A percentile compares a stretch with the other conserved stretches of the same genome.
Evolutionary conservation across 2,113 vertebrate species (phyloP).

Genomic region (Monopterus albus): DNA sequence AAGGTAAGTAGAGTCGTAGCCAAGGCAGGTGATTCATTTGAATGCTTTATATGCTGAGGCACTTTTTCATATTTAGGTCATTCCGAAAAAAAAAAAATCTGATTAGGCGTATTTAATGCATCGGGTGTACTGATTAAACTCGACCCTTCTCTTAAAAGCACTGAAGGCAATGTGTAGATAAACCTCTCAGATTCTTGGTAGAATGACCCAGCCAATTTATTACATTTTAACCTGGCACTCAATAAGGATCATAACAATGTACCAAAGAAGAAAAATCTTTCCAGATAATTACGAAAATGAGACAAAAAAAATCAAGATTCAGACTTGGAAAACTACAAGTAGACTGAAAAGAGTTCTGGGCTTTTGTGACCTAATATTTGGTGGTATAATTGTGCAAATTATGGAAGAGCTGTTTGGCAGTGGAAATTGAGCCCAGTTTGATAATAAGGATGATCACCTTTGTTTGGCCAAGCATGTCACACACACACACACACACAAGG

Average conservation of each 20-base stretch:
- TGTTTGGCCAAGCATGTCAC: too few species aligned
- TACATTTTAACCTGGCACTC: neutral
- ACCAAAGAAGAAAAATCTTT: neutral
- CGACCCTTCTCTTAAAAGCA: neutral
- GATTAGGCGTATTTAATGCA: too few species aligned
- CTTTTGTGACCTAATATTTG: neutral
- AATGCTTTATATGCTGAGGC: slow-evolving; percentile 11
- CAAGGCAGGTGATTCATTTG: neutral
- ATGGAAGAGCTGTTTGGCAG: neutral
- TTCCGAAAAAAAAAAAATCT: slow-evolving; percentile 1
- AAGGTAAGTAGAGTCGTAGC: neutral
- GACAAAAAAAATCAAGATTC: neutral
- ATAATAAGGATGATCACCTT: too few species aligned
- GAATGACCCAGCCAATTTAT: neutral
- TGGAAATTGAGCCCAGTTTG: too few species aligned
- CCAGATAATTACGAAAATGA: neutral
- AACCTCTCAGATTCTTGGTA: neutral
- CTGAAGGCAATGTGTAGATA: neutral
- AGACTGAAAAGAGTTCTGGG: neutral
- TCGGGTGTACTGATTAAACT: neutral
- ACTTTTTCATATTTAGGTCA: too few species aligned
- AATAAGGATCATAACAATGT: neutral
- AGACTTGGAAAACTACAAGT: too few species aligned
- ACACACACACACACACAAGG: too few species aligned
- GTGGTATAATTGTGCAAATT: neutral